Percentiles rank a stretch among this genome's conserved stretches.
phyloP scores from a whole-genome alignment of 2,797 vertebrate genomes.

The Echiichthys vipera region DNA sequence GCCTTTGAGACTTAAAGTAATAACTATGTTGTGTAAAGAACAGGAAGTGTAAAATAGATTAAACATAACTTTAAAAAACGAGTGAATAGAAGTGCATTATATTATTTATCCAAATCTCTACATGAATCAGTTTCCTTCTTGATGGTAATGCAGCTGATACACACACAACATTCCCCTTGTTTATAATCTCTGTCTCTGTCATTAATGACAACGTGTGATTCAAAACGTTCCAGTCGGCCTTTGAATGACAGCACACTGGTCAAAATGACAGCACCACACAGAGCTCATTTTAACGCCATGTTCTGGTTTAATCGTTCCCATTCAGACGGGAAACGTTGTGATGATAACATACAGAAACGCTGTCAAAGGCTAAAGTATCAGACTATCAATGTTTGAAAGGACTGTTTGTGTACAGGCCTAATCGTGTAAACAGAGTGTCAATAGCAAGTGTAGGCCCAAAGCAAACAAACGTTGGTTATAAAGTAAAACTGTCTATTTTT shows the following conservation, averaged over 20 bases:
- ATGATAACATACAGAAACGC: background rate
- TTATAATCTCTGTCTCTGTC: too few species aligned
- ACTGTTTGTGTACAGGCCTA: background rate
- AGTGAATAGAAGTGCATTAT: background rate
- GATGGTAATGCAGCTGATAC: background rate
- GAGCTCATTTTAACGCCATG: too few species aligned
- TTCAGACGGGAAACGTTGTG: too few species aligned
- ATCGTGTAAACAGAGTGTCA: background rate
- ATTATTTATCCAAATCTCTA: background rate
- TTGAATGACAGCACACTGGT: background rate
- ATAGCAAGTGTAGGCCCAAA: background rate
- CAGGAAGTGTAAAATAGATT: background rate
- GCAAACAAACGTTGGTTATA: too few species aligned
- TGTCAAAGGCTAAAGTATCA: background rate
- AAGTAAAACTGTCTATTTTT: background rate
- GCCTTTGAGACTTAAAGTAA: conserved; percentile 1
- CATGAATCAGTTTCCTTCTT: background rate
- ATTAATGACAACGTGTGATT: too few species aligned
- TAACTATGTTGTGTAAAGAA: background rate
- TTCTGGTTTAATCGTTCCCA: background rate
- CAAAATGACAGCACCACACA: background rate
- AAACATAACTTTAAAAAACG: too few species aligned
- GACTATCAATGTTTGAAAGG: background rate
- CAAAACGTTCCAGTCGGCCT: background rate
- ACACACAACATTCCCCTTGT: background rate